Conservation (phyloP, 2,797 vertebrate genomes). For the Gallinago solitaria region DNA sequence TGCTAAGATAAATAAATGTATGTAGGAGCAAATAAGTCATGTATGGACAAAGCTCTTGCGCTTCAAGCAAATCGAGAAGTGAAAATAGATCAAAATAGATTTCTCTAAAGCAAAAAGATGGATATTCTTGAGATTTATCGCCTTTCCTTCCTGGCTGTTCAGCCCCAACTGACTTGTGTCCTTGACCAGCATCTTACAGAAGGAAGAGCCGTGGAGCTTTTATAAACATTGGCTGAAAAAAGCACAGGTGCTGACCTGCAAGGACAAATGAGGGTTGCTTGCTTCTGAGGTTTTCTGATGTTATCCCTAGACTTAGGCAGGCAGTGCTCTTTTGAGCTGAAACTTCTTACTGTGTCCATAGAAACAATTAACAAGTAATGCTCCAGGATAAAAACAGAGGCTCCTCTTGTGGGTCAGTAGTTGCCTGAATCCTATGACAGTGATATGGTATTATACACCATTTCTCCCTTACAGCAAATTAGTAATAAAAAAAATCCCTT, state of each 20-base stretch:
- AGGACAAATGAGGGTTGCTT: neutral
- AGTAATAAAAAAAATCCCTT: neutral
- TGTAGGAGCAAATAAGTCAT: neutral
- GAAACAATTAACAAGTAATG: neutral
- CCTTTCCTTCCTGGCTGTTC: neutral
- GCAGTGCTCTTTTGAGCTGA: neutral
- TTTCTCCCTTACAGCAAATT: neutral
- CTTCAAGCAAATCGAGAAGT: neutral
- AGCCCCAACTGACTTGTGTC: neutral
- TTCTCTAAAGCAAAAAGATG: neutral
- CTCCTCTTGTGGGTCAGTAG: neutral
- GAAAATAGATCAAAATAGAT: neutral
- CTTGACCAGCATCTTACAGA: neutral
- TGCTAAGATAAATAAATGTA: neutral
- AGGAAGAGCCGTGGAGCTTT: neutral
- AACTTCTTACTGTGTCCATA: neutral
- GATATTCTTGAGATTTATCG: neutral
- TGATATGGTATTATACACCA: neutral
- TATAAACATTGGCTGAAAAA: neutral
- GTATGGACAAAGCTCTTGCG: neutral
- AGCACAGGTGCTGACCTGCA: neutral
- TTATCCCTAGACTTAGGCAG: neutral
- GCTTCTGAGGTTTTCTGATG: neutral
- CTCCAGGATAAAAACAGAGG: neutral
- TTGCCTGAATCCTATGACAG: neutral